A percentile compares a stretch with the other conserved stretches of the same genome.
Conservation (phyloP, 64 coral and sea anemone species). For the Dendronephthya gigantea region DNA sequence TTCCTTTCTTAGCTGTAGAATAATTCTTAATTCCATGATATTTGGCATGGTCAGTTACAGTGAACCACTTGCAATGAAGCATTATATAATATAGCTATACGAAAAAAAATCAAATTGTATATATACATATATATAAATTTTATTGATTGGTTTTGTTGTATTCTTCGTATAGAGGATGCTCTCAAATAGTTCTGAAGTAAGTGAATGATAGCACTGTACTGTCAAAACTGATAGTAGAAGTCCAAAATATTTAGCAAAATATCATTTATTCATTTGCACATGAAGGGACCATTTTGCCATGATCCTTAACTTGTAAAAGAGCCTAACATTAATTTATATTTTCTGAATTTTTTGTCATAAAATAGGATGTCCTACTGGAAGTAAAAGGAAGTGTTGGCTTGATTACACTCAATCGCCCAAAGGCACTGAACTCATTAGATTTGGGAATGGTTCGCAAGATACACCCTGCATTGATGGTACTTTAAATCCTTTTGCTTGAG, state of each 20-base stretch:
- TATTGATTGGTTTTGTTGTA: neutral
- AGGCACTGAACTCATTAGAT: conserved; percentile 65
- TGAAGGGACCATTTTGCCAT: neutral
- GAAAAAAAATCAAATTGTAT: no score
- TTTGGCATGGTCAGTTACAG: no score
- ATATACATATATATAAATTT: no score
- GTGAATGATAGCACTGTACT: neutral
- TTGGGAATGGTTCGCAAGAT: conserved; percentile 58
- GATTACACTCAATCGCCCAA: conserved; percentile 62
- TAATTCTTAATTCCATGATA: no score
- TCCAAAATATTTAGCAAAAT: neutral
- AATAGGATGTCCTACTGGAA: conserved; percentile 37
- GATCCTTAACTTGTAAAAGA: neutral
- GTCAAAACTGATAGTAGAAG: no score
- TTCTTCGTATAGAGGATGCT: neutral
- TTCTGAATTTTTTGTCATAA: no score
- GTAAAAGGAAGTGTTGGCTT: conserved; percentile 47
- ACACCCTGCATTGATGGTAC: conserved; percentile 50
- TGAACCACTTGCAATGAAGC: no score
- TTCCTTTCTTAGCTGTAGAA: no score
- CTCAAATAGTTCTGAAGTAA: neutral
- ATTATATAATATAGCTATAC: no score
- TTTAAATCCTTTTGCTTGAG: neutral
- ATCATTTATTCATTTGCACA: no score
- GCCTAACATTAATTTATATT: no score